Conservation (phyloP, 53 echinoderm and acorn worm genomes). For the Zoroaster sp. region DNA sequence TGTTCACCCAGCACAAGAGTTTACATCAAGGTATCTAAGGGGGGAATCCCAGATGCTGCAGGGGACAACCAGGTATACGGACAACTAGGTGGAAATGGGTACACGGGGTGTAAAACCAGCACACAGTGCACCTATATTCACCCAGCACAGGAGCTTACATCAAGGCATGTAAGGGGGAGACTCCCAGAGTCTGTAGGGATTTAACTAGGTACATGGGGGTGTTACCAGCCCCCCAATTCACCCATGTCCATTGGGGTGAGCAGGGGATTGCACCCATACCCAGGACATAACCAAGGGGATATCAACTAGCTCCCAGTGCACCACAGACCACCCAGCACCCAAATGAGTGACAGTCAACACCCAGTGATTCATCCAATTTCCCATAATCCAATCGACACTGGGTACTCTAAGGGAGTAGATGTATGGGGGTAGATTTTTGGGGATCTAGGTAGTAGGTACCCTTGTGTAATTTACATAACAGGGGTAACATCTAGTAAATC, state of each 20-base stretch:
- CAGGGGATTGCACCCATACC: neutral
- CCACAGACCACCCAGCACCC: no score
- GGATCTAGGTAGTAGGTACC: no score
- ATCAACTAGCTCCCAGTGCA: no score
- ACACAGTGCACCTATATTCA: neutral
- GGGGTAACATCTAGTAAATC: no score
- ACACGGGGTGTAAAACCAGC: neutral
- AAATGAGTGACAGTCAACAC: no score
- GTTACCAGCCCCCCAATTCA: neutral
- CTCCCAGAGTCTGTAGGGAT: neutral
- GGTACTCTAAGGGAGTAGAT: no score
- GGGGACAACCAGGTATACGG: neutral
- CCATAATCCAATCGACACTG: no score
- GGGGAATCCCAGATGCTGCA: neutral
- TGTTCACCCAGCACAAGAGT: neutral
- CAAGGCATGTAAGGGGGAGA: neutral
- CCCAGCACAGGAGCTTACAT: neutral
- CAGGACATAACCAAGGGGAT: no score
- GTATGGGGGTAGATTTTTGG: no score
- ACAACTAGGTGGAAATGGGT: neutral
- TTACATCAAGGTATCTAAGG: constrained; percentile 26
- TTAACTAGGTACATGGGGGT: neutral
- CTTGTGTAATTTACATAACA: no score
- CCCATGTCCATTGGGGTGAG: no score
- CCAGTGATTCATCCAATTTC: no score